Base-by-base conservation (phyloP, 2,888 invertebrate genomes). In the Eupithecia centaureata region DNA sequence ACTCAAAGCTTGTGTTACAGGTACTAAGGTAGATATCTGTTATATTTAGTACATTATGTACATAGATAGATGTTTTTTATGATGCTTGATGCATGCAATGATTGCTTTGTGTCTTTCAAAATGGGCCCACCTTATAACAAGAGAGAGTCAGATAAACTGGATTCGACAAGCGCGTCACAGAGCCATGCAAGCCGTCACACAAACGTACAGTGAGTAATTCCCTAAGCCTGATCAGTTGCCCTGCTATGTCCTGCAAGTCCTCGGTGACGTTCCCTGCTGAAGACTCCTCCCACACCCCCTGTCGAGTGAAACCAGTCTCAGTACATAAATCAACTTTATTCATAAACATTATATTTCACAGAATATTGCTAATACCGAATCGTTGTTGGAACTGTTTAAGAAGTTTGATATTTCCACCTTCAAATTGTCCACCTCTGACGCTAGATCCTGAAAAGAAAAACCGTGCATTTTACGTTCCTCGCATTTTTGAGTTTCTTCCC, bases 371-470 rank as follows among this genome's bases (percentile, higher is more conserved):
- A 51, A 42, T 92, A 93, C 92, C 92, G 92, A 92, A 72, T 93
- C 92, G 68, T 91, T 86, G 78, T 89, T 92, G 32, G 90, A 88
- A 61, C 77, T 87, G 83, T 86, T 89, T 54, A 92, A 70, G 63
- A 91, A 91, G 67, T 87, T 87, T 1, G 86, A 85, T 77, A 92
- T 90, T 68, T 92, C 92, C 72, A 81, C 76, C 77, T 92, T 93
- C 70, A 93, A 69, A 65, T 79, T 84, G 47, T 93, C 91, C 68
- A 92, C 90, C 72, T 92, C 91, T 59, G 79, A 62, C 0, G 88
- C 87, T 7, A 91, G 86, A 32, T 88, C 88, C 92, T 92, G 86
- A 42, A 87, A 70, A 56, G 7, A 28, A 56, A n/a, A 54, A 38
- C 8, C 18, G 8, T 18, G 18, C n/a, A 18, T n/a, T 51, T 25